These are phyloP conservation scores for Poecile montanus DNA, from an alignment of 2,797 vertebrate genomes.

Conservation along the genomic window DNA sequence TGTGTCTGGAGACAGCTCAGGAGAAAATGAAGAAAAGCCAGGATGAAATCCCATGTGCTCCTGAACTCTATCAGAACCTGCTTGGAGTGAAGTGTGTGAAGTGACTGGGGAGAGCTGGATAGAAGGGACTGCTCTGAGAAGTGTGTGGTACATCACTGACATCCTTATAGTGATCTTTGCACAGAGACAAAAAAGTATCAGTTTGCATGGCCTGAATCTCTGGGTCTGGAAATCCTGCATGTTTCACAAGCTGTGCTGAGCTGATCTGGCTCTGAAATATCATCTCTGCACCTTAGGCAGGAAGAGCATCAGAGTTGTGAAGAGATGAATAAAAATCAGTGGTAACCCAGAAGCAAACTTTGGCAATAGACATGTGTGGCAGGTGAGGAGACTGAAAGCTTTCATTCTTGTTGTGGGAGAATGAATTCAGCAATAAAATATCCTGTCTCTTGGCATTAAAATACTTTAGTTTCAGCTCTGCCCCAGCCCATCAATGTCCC, in stretches of 20 bases:
- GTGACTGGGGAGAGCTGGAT: background rate
- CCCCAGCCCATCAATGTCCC: too few relatives aligned
- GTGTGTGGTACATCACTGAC: fast-evolving
- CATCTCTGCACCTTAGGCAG: background rate
- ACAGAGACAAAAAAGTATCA: background rate
- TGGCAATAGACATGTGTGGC: fast-evolving
- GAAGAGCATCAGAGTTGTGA: background rate
- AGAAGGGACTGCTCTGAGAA: background rate
- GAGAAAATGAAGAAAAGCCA: too few relatives aligned
- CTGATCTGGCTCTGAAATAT: background rate
- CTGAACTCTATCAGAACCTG: too few relatives aligned
- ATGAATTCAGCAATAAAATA: too few relatives aligned
- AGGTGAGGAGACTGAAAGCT: background rate
- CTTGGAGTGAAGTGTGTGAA: too few relatives aligned
- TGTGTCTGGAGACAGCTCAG: too few relatives aligned
- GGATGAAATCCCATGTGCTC: too few relatives aligned
- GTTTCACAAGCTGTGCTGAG: background rate
- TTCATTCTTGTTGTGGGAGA: too few relatives aligned
- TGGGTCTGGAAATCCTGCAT: fast-evolving
- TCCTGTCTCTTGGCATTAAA: too few relatives aligned
- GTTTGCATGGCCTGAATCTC: background rate
- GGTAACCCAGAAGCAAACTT: background rate
- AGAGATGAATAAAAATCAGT: background rate
- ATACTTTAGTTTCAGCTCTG: too few relatives aligned
- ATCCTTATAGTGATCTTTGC: background rate